Evolutionary conservation across 2,797 vertebrate genomes (phyloP).

Genomic region (Cuniculus paca): DNA sequence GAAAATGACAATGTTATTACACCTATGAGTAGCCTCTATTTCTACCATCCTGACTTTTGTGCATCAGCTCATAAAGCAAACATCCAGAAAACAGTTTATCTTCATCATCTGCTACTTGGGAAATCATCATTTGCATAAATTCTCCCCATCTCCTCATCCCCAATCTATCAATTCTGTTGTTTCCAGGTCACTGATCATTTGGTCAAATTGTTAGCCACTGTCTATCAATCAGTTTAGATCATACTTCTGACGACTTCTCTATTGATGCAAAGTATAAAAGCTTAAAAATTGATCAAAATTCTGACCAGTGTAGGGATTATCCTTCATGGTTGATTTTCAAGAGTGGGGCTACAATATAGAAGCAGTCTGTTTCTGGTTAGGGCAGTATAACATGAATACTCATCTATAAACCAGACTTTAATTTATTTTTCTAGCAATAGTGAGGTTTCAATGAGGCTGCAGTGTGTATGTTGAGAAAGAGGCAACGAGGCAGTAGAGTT

Average conservation of each 20-base stretch:
- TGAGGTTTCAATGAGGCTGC: background rate
- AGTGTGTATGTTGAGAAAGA: background rate
- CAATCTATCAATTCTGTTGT: background rate
- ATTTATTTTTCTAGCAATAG: background rate
- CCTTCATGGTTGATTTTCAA: background rate
- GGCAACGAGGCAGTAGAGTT: background rate
- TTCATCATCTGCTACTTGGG: background rate
- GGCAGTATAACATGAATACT: background rate
- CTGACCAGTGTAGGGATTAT: background rate
- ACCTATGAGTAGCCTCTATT: background rate
- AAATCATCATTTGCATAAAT: background rate
- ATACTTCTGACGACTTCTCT: background rate
- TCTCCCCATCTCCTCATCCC: background rate
- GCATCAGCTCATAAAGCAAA: background rate
- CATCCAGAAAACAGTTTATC: background rate
- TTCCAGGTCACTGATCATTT: background rate
- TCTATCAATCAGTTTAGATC: background rate
- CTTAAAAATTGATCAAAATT: background rate
- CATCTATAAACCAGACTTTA: background rate
- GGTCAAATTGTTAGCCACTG: conserved; percentile 11
- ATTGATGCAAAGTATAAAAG: background rate
- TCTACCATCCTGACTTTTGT: background rate
- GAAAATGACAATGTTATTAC: background rate
- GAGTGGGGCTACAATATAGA: background rate
- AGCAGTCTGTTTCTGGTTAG: background rate